Conservation (phyloP, 2,113 vertebrate genomes). For the Cheirogaleus medius region DNA sequence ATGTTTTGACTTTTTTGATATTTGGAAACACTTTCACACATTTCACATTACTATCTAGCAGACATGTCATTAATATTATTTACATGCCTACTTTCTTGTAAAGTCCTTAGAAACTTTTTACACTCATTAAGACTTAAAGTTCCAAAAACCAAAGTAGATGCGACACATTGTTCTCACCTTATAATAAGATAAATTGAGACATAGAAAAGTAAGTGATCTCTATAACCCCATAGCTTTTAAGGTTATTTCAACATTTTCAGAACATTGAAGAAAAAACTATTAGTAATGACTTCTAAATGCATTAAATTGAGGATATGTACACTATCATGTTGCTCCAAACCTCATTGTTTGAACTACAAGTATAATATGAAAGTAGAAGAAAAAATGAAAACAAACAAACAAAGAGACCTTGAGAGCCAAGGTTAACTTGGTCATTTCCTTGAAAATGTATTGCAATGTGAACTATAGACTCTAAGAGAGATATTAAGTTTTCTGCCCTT, state of each 20-base stretch:
- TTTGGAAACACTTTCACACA: slow-evolving; percentile 57
- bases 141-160: slow-evolving; percentile 45
- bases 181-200: slow-evolving; percentile 75
- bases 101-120: slow-evolving; percentile 64
- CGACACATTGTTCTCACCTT: slow-evolving; percentile 63
- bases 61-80: slow-evolving; percentile 46
- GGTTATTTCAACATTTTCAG: slow-evolving; percentile 68
- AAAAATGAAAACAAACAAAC: slow-evolving; percentile 65
- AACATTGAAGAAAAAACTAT: slow-evolving; percentile 51
- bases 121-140: slow-evolving; percentile 54
- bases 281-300: slow-evolving; percentile 69
- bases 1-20: slow-evolving; percentile 64
- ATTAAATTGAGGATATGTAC: slow-evolving; percentile 68
- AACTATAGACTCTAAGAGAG: slow-evolving; percentile 59
- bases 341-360: slow-evolving; percentile 61
- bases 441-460: slow-evolving; percentile 50
- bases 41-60: slow-evolving; percentile 32
- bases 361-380: slow-evolving; percentile 34
- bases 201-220: slow-evolving; percentile 53
- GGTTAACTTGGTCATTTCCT: slow-evolving; percentile 67
- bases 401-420: slow-evolving; percentile 60
- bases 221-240: slow-evolving; percentile 50
- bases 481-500: slow-evolving; percentile 52
- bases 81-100: slow-evolving; percentile 34
- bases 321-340: slow-evolving; percentile 46